phyloP scores from a whole-genome alignment of 2,113 vertebrate genomes.

The Apteryx mantelli region DNA sequence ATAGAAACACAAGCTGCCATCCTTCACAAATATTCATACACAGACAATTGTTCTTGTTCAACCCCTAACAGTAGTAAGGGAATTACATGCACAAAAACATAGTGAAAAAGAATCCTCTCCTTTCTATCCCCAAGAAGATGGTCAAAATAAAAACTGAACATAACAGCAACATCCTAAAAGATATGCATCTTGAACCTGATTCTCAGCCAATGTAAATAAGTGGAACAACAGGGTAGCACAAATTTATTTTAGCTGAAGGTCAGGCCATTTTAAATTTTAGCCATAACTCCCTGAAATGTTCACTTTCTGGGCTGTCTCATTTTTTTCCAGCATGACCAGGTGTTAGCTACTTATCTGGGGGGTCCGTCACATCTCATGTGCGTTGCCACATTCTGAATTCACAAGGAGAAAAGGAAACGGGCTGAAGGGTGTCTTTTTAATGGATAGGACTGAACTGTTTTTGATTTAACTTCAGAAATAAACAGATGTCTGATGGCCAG shows the following conservation, averaged over 20 bases:
- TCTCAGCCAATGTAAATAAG: background rate
- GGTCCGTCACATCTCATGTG: background rate
- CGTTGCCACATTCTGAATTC: background rate
- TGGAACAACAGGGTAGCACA: background rate
- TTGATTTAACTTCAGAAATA: constrained; percentile 36
- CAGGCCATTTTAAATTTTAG: background rate
- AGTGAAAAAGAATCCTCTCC: background rate
- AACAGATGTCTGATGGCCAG: constrained; percentile 1
- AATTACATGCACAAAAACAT: background rate
- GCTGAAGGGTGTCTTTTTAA: background rate
- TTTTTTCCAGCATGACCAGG: background rate
- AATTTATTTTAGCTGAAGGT: background rate
- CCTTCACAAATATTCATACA: background rate
- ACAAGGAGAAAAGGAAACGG: background rate
- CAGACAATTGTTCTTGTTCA: background rate
- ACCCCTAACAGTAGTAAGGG: background rate
- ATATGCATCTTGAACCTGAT: background rate
- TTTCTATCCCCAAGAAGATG: background rate
- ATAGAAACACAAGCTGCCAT: background rate
- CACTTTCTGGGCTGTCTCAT: background rate
- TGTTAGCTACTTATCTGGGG: background rate
- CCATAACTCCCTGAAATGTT: background rate
- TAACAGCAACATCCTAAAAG: background rate
- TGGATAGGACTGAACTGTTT: background rate
- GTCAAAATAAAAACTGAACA: background rate